phyloP scores from a whole-genome alignment of 2,113 vertebrate genomes.

The Sceloporus undulatus region DNA sequence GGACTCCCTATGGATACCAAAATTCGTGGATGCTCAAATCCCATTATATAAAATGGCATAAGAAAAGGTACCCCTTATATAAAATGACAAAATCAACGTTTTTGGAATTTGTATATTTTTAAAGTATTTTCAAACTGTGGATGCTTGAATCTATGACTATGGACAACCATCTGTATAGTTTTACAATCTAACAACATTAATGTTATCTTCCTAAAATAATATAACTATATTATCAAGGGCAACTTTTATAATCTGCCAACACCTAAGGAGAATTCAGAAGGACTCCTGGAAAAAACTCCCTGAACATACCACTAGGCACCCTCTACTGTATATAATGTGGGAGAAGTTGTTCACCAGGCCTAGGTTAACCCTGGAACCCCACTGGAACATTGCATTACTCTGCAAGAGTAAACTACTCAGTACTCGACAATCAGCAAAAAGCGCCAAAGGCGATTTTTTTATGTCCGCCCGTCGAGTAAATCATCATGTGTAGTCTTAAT shows the following conservation, averaged over 20 bases:
- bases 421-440: slow-evolving; percentile 74
- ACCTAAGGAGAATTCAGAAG: not conserved
- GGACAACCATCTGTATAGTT: not conserved
- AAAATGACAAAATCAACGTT: too few relatives aligned
- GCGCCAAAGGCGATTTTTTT: slow-evolving; percentile 66
- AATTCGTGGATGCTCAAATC: too few relatives aligned
- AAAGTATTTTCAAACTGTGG: too few relatives aligned
- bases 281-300: slow-evolving; percentile 33
- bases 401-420: slow-evolving; percentile 67
- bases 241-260: not conserved
- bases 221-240: too few relatives aligned
- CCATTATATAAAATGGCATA: too few relatives aligned
- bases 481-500: slow-evolving; percentile 57
- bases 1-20: too few relatives aligned
- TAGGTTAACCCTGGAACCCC: not conserved
- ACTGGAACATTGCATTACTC: slow-evolving; percentile 10
- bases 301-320: not conserved
- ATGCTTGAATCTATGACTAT: too few relatives aligned
- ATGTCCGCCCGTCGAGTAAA: slow-evolving; percentile 69
- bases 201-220: not conserved
- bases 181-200: not conserved
- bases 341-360: not conserved
- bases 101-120: too few relatives aligned
- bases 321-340: not conserved
- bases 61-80: too few relatives aligned